These are phyloP conservation scores for Diabrotica undecimpunctata DNA, from an alignment of 1,140 invertebrate species.

Conservation along the genomic window DNA sequence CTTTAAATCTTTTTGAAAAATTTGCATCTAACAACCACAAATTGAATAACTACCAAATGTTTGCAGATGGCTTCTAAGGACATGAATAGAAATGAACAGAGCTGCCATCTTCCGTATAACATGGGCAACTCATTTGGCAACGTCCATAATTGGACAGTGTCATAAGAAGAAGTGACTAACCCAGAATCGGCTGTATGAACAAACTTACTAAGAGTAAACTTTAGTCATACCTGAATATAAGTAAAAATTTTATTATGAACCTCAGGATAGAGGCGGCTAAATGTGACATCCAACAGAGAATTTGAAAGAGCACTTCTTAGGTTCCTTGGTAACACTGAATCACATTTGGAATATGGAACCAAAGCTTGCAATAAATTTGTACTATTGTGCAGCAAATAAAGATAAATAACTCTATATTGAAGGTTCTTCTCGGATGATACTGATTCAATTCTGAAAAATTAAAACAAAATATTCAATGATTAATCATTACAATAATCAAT, in stretches of 20 bases:
- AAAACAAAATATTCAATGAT: too few species aligned
- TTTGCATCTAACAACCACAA: too few species aligned
- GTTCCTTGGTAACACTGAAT: slow-evolving; percentile 41
- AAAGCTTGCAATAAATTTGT: slow-evolving; percentile 34
- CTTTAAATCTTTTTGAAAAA: too few species aligned
- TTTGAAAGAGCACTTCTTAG: slow-evolving; percentile 43
- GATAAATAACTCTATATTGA: slow-evolving; percentile 34
- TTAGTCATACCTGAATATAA: slow-evolving; percentile 39
- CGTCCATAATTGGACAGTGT: too few species aligned
- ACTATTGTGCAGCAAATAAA: slow-evolving; percentile 40
- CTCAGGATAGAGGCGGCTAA: slow-evolving; percentile 42
- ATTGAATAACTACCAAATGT: too few species aligned
- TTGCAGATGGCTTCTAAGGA: too few species aligned
- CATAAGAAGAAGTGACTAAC: too few species aligned
- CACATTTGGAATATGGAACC: slow-evolving; percentile 33
- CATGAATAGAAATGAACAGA: too few species aligned
- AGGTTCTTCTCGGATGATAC: slow-evolving; percentile 35
- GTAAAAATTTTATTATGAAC: slow-evolving; percentile 39
- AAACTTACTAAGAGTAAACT: not conserved
- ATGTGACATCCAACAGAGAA: slow-evolving; percentile 41
- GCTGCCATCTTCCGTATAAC: too few species aligned
- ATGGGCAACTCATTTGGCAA: too few species aligned
- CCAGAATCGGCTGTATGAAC: too few species aligned
- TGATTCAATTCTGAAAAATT: slow-evolving; percentile 41
- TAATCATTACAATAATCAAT: too few species aligned